phyloP scores from a whole-genome alignment of 1,140 invertebrate species.

The Calephelis nemesis region DNA sequence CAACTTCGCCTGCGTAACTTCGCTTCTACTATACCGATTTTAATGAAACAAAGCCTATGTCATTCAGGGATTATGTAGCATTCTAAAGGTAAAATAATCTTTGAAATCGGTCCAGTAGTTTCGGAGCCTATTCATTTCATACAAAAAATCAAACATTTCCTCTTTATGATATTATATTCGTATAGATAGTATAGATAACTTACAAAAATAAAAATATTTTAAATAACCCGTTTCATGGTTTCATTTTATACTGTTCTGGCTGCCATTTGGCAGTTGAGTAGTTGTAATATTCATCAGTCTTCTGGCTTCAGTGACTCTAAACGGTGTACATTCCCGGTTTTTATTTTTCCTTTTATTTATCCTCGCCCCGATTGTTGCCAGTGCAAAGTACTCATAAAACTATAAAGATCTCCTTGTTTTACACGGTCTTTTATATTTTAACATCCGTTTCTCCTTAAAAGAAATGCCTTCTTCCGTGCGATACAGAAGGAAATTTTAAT shows the following conservation, averaged over 20 bases:
- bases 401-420: conserved; percentile 61
- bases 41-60: too few species aligned
- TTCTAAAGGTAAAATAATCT: too few species aligned
- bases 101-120: too few species aligned
- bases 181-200: neutral
- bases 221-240: conserved; percentile 3
- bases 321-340: conserved; percentile 59
- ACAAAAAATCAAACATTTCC: too few species aligned
- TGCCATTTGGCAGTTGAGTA: conserved; percentile 54
- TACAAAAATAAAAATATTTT: neutral
- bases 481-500: conserved; percentile 17
- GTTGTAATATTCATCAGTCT: conserved; percentile 71
- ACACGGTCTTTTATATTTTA: conserved; percentile 64
- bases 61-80: too few species aligned
- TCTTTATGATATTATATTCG: too few species aligned
- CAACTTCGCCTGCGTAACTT: too few species aligned
- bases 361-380: conserved; percentile 67
- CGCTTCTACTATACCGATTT: too few species aligned
- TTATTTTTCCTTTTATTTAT: conserved; percentile 66
- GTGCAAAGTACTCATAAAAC: conserved; percentile 65
- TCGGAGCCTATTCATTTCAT: too few species aligned
- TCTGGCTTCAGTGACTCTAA: conserved; percentile 64
- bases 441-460: conserved; percentile 43
- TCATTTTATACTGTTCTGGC: conserved; percentile 10
- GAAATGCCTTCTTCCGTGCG: conserved; percentile 28